phyloP scores from a whole-genome alignment of 2,113 vertebrate genomes.

The Colaptes auratus region DNA sequence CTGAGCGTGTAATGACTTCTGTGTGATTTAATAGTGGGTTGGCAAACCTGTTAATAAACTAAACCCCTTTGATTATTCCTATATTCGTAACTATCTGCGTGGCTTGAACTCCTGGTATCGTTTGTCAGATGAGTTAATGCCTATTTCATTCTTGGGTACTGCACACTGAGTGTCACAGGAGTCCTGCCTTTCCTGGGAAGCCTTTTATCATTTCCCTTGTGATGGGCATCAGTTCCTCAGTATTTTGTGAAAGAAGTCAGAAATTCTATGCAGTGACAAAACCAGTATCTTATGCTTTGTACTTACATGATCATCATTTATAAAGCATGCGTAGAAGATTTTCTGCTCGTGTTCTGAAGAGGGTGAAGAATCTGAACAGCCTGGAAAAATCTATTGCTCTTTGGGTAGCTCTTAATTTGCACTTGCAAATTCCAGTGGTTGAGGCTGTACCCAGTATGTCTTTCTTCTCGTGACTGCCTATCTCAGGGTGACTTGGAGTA shows the following conservation, averaged over 20 bases:
- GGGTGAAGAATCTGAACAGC: not conserved
- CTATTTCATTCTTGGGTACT: not conserved
- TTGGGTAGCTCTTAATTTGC: not conserved
- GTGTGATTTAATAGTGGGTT: not conserved
- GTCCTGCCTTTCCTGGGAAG: not conserved
- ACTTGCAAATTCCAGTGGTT: not conserved
- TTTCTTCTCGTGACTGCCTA: not conserved
- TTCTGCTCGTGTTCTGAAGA: not conserved
- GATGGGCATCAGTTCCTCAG: not conserved
- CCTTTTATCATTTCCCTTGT: not conserved
- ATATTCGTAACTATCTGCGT: not conserved
- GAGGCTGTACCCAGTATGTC: not conserved
- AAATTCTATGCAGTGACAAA: not conserved
- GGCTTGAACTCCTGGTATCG: not conserved
- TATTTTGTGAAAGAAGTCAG: not conserved
- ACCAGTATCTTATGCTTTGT: not conserved
- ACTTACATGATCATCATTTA: fast-evolving
- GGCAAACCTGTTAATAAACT: not conserved
- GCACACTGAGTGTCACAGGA: fast-evolving
- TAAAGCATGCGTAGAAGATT: not conserved
- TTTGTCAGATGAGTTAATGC: not conserved
- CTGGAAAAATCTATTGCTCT: not conserved
- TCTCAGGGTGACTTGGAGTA: not conserved
- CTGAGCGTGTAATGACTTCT: not conserved
- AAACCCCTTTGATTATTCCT: not conserved